These are phyloP conservation scores for Jacana jacana DNA, from an alignment of 2,113 vertebrate species.

Conservation along the genomic window DNA sequence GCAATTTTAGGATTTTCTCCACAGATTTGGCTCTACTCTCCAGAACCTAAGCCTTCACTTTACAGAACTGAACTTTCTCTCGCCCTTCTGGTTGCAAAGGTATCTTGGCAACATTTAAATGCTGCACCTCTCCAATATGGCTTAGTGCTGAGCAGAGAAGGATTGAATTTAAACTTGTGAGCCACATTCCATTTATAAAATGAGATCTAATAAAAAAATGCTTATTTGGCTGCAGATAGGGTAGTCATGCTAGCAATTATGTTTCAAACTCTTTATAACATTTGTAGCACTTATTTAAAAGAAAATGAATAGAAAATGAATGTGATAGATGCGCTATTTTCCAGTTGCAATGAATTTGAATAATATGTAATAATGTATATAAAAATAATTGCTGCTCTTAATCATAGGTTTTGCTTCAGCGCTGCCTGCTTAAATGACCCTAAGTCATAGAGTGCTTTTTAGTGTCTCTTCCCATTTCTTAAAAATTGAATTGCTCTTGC, in stretches of 20 bases:
- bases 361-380: constrained; percentile 23
- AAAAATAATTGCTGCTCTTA: constrained; percentile 32
- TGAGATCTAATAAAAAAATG: not conserved
- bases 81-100: constrained; percentile 35
- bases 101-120: constrained; percentile 49
- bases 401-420: constrained; percentile 39
- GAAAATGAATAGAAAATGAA: constrained; percentile 23
- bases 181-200: constrained; percentile 35
- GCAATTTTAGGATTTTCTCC: constrained; percentile 69
- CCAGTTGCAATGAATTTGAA: constrained; percentile 11
- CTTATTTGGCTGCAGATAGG: constrained; percentile 8
- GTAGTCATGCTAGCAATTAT: not conserved
- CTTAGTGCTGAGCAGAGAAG: constrained; percentile 34
- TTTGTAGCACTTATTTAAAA: constrained; percentile 10
- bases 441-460: constrained; percentile 17
- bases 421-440: constrained; percentile 41
- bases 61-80: constrained; percentile 57
- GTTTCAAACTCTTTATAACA: constrained; percentile 9
- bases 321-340: constrained; percentile 13
- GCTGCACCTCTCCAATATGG: constrained; percentile 1
- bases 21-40: constrained; percentile 48
- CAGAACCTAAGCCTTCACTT: constrained; percentile 59
- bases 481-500: constrained; percentile 52
- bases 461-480: constrained; percentile 39
- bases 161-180: constrained; percentile 55